These are phyloP conservation scores for Lacerta bilineata DNA, from an alignment of 2,797 vertebrate genomes.

Conservation along the genomic window DNA sequence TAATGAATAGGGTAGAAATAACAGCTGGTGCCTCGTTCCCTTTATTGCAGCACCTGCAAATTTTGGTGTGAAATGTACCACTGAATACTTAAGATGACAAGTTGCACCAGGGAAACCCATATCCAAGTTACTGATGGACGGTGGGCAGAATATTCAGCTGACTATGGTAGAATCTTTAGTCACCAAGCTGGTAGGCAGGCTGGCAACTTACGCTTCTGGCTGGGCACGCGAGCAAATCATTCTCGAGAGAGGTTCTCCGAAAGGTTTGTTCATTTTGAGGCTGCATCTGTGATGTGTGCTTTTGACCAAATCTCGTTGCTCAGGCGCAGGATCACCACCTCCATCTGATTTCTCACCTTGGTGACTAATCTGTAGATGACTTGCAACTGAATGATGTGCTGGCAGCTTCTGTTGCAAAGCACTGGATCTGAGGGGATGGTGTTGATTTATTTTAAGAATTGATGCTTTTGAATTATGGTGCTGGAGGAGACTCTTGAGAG, in stretches of 20 bases:
- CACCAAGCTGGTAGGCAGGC: conserved; percentile 16
- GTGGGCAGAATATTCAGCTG: neutral
- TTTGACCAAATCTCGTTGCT: neutral
- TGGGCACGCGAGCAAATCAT: no score
- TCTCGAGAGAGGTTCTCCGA: conserved; percentile 7
- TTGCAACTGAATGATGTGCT: neutral
- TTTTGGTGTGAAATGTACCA: conserved; percentile 18
- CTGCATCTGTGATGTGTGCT: neutral
- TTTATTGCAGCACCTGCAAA: conserved; percentile 46
- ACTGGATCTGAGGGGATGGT: neutral
- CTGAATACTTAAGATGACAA: conserved; percentile 46
- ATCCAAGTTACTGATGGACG: conserved; percentile 3
- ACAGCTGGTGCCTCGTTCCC: conserved; percentile 7
- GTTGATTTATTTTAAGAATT: neutral
- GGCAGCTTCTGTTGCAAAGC: neutral
- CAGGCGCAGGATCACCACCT: neutral
- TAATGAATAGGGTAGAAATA: conserved; percentile 49
- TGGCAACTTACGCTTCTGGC: neutral
- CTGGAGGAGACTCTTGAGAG: no score
- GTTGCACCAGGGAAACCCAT: conserved; percentile 33
- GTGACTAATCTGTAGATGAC: neutral
- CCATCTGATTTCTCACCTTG: neutral
- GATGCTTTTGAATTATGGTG: no score
- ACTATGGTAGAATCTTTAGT: conserved; percentile 16
- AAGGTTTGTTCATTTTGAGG: neutral